Evolutionary conservation across 2,797 vertebrate species (phyloP).

Genomic region (Megalops cyprinoides): DNA sequence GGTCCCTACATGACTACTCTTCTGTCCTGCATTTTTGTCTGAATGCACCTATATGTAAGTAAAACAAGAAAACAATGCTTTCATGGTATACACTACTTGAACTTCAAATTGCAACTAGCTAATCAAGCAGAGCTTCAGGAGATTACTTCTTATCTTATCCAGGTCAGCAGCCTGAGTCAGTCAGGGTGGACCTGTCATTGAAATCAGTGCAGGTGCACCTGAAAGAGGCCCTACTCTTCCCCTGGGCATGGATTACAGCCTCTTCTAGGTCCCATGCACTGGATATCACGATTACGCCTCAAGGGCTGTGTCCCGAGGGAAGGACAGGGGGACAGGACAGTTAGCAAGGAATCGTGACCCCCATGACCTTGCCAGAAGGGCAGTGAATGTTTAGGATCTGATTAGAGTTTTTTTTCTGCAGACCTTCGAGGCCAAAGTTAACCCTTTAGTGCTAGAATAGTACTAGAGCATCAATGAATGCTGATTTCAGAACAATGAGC

Average conservation of each 20-base stretch:
- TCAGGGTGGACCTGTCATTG: constrained; percentile 54
- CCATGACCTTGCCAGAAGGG: constrained; percentile 82
- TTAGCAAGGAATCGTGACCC: constrained; percentile 76
- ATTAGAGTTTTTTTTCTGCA: constrained; percentile 74
- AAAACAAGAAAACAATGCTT: neutral
- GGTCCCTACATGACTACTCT: no score
- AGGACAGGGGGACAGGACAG: constrained; percentile 68
- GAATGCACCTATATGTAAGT: neutral
- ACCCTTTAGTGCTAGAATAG: constrained; percentile 48
- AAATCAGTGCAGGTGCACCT: constrained; percentile 53
- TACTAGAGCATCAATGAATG: neutral
- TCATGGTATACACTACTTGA: neutral
- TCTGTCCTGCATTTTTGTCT: neutral
- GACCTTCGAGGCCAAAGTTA: constrained; percentile 54
- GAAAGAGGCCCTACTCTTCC: constrained; percentile 64
- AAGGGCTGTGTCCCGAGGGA: constrained; percentile 60
- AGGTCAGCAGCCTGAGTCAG: constrained; percentile 52
- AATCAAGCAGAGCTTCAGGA: constrained; percentile 64
- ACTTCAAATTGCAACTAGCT: constrained; percentile 62
- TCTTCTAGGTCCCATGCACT: constrained; percentile 65
- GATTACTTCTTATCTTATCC: constrained; percentile 59
- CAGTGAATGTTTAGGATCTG: constrained; percentile 80
- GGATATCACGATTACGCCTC: constrained; percentile 73
- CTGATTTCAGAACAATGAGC: neutral
- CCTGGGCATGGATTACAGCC: constrained; percentile 68